Conservation (phyloP, 1,140 invertebrate genomes). For the Drosophila paulistorum region DNA sequence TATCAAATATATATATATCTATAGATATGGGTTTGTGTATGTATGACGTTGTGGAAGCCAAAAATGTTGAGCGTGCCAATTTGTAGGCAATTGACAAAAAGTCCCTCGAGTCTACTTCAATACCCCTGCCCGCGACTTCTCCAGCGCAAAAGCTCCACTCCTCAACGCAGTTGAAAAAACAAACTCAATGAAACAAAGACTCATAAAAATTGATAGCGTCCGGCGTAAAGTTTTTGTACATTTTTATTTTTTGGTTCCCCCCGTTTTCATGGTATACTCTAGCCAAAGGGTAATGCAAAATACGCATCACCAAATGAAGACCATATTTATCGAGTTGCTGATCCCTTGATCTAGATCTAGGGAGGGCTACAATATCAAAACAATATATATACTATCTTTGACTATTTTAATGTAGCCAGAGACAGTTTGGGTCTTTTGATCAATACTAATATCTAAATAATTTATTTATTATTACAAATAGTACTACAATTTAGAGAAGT, state of each 20-base stretch:
- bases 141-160: constrained; percentile 4
- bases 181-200: constrained; percentile 63
- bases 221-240: constrained; percentile 34
- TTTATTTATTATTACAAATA: no score
- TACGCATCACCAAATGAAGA: no score
- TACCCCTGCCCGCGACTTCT: background rate
- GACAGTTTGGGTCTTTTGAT: no score
- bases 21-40: background rate
- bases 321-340: no score
- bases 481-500: no score
- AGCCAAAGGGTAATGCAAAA: background rate
- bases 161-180: constrained; percentile 22
- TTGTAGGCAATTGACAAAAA: constrained; percentile 62
- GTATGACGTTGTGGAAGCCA: constrained; percentile 31
- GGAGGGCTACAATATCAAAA: no score
- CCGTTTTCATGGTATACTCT: background rate
- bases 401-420: no score
- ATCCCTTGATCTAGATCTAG: no score
- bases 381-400: no score
- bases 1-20: background rate
- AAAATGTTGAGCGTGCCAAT: constrained; percentile 50
- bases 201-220: constrained; percentile 77
- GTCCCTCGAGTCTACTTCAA: constrained; percentile 6
- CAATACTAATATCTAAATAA: no score
- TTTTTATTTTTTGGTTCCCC: background rate